These are phyloP conservation scores for Cisticola juncidis DNA, from an alignment of 2,113 vertebrate species.

Conservation along the genomic window DNA sequence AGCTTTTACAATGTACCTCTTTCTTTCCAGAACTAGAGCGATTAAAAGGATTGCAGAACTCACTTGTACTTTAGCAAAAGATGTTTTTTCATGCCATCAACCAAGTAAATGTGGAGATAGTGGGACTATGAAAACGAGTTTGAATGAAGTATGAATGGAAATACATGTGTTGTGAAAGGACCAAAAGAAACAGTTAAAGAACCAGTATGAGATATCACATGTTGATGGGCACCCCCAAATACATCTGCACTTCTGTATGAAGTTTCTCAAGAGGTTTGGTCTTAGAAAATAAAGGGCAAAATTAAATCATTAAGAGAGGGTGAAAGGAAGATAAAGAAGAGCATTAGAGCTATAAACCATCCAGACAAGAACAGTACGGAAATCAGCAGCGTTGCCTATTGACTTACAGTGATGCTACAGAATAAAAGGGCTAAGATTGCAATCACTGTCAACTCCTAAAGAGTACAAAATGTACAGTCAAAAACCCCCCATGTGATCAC, in stretches of 20 bases:
- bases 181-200: neutral
- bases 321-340: neutral
- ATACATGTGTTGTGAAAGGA: neutral
- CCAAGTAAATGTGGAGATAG: neutral
- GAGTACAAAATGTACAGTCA: neutral
- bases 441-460: conserved; percentile 1
- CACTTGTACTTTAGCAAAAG: neutral
- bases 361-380: neutral
- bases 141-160: neutral
- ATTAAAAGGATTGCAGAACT: neutral
- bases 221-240: neutral
- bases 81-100: neutral
- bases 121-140: neutral
- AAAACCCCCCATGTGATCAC: neutral
- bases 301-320: neutral
- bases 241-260: neutral
- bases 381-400: neutral
- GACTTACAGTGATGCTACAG: neutral
- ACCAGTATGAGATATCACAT: neutral
- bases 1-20: neutral
- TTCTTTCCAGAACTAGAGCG: neutral
- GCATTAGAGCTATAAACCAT: neutral
- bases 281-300: neutral
- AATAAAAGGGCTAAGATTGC: conserved; percentile 27
- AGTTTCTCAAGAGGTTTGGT: neutral